Conservation (phyloP, 2,888 invertebrate genomes). For the Ichneumoninae sp. region DNA sequence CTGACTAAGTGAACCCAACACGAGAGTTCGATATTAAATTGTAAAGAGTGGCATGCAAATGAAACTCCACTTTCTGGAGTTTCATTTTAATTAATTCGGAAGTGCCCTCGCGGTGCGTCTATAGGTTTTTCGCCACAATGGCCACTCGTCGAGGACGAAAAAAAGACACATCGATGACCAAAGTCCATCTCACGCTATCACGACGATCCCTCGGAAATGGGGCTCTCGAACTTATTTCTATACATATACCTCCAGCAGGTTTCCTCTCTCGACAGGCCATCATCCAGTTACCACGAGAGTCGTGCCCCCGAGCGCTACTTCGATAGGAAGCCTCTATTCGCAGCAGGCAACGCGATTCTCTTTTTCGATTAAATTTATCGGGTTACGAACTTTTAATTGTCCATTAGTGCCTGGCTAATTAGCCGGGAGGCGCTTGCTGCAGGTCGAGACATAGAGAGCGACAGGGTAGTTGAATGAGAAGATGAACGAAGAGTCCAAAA, state of each 20-base stretch:
- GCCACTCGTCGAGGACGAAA: conserved; percentile 5
- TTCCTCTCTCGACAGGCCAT: conserved; percentile 31
- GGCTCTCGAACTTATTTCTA: conserved; percentile 56
- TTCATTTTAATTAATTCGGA: neutral
- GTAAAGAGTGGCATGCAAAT: neutral
- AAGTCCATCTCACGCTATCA: conserved; percentile 25
- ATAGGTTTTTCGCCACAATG: neutral
- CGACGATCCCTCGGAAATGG: conserved; percentile 43
- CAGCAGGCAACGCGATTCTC: conserved; percentile 45
- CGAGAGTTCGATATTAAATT: neutral
- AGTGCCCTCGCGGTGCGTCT: neutral
- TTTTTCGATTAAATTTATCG: conserved; percentile 77
- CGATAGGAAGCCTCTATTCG: conserved; percentile 45
- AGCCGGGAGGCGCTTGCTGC: conserved; percentile 54
- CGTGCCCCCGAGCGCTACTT: conserved; percentile 53
- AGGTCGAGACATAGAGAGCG: conserved; percentile 24
- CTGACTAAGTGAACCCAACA: neutral
- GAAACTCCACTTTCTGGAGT: neutral
- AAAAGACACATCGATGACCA: neutral
- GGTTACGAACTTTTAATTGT: conserved; percentile 76
- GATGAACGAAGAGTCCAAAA: conserved; percentile 19
- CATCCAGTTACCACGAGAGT: conserved; percentile 45
- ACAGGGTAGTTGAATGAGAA: conserved; percentile 36
- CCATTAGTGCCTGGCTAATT: conserved; percentile 73
- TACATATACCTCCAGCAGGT: neutral